phyloP scores from a whole-genome alignment of 2,888 invertebrate genomes.

The Drosophila demipolita region DNA sequence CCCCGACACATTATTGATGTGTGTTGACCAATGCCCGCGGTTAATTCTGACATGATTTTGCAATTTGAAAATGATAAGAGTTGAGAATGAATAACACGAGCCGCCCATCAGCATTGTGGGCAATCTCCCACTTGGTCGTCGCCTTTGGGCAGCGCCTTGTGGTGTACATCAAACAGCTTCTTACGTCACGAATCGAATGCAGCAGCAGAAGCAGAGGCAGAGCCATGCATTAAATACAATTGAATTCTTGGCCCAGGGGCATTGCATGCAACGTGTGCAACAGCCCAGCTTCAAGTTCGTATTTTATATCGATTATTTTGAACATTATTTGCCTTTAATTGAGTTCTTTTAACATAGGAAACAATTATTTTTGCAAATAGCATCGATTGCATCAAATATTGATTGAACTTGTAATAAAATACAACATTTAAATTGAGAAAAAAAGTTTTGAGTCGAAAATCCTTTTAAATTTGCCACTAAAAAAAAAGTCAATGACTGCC shows the following conservation, averaged over 20 bases:
- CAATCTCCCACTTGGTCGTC: constrained; percentile 23
- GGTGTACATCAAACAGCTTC: constrained; percentile 67
- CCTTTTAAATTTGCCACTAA: neutral
- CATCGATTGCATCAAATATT: neutral
- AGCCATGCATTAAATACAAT: constrained; percentile 72
- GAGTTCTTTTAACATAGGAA: neutral
- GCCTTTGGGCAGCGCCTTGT: constrained; percentile 66
- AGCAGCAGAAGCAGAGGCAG: constrained; percentile 28
- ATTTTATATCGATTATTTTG: constrained; percentile 21
- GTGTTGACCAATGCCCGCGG: constrained; percentile 54
- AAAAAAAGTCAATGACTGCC: neutral
- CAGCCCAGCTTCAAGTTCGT: constrained; percentile 34
- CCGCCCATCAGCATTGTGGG: constrained; percentile 9
- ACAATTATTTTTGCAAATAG: neutral
- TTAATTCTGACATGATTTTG: constrained; percentile 79
- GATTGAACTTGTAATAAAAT: neutral
- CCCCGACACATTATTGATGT: neutral
- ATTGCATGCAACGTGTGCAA: constrained; percentile 57
- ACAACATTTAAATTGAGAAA: neutral
- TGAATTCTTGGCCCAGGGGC: constrained; percentile 74
- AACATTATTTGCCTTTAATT: neutral
- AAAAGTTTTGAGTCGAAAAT: neutral
- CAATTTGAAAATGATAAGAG: constrained; percentile 72
- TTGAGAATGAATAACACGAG: constrained; percentile 15
- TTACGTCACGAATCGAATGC: constrained; percentile 47